These are phyloP conservation scores for Platysternon megacephalum DNA, from an alignment of 2,113 vertebrate species.

Conservation along the genomic window DNA sequence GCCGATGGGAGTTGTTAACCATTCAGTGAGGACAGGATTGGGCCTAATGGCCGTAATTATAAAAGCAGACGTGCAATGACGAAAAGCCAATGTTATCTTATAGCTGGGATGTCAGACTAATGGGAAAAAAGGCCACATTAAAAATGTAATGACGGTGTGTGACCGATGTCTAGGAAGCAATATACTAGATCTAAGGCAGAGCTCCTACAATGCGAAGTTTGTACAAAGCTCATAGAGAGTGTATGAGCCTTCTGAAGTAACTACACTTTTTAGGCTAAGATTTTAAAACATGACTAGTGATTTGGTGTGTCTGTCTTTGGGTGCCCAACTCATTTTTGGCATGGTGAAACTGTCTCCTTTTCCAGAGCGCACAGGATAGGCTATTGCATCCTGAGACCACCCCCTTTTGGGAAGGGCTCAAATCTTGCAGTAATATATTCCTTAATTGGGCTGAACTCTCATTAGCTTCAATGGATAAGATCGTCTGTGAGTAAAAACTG, in stretches of 20 bases:
- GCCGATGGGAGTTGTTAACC: neutral
- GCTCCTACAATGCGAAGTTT: neutral
- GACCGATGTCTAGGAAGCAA: neutral
- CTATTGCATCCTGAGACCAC: neutral
- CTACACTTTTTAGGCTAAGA: neutral
- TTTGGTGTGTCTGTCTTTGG: neutral
- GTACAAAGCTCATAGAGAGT: neutral
- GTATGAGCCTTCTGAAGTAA: fast-evolving
- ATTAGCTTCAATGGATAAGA: neutral
- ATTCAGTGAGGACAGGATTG: fast-evolving
- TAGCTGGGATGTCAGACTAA: neutral
- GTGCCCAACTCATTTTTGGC: neutral
- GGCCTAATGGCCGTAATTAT: neutral
- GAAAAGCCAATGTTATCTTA: fast-evolving
- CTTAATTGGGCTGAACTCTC: neutral
- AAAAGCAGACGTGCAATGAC: neutral
- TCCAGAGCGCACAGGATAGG: neutral
- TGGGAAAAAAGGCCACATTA: neutral
- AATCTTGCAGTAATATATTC: neutral
- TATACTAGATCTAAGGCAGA: fast-evolving
- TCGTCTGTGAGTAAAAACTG: neutral
- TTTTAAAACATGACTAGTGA: neutral
- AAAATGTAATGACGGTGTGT: neutral
- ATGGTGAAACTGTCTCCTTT: neutral
- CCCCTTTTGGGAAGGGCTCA: neutral